These are phyloP conservation scores for Neopipo cinnamomea DNA, from an alignment of 2,113 vertebrate species.

Conservation along the genomic window DNA sequence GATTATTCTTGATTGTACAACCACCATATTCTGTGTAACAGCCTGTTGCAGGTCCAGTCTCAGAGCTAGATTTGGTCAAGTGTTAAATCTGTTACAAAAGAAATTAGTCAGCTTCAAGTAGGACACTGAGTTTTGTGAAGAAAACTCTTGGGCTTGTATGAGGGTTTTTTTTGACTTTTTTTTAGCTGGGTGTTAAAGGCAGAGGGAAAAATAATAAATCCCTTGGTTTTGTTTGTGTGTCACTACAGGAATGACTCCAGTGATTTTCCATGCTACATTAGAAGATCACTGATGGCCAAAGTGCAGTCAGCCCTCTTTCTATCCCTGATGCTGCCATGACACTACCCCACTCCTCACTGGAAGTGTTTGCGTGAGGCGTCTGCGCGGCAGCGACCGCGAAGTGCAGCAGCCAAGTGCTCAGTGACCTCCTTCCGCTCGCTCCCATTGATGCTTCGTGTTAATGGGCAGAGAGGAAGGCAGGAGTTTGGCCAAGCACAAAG, in stretches of 20 bases:
- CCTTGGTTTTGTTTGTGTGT: not conserved
- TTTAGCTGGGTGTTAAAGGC: not conserved
- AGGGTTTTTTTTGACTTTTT: not conserved
- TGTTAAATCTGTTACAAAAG: not conserved
- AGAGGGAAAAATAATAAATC: slow-evolving; percentile 39
- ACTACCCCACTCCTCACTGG: rapidly evolving
- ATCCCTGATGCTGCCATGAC: not conserved
- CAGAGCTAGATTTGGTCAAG: not conserved
- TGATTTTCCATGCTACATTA: not conserved
- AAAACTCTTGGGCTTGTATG: not conserved
- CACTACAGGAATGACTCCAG: not conserved
- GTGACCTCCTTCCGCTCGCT: slow-evolving; percentile 30
- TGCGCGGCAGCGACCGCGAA: not conserved
- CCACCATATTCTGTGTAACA: not conserved
- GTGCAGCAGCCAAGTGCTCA: not conserved
- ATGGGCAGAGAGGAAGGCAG: slow-evolving; percentile 13
- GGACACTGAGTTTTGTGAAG: not conserved
- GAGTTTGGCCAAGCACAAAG: slow-evolving; percentile 44
- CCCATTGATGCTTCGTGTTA: not conserved
- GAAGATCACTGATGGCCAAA: not conserved
- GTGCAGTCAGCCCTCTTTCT: not conserved
- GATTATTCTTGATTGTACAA: not conserved
- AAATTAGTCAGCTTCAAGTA: not conserved
- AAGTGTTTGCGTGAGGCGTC: not conserved
- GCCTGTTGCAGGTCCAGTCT: not conserved